These are phyloP conservation scores for Falco berigora DNA, from an alignment of 2,797 vertebrate genomes.

Conservation along the genomic window DNA sequence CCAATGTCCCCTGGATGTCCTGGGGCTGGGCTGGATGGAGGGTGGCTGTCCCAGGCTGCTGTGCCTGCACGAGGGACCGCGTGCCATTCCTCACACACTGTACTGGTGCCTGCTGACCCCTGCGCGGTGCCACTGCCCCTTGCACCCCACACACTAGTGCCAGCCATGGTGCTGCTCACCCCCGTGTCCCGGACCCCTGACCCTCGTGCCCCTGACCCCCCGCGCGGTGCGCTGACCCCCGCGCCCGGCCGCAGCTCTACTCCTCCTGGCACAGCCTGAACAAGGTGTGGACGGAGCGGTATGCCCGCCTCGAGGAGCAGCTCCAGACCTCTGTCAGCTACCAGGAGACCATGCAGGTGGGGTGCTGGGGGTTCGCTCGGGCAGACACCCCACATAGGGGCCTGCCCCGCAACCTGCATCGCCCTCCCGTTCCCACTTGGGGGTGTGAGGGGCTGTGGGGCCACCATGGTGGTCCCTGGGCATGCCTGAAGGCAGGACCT, in stretches of 20 bases:
- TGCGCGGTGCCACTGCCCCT: not conserved
- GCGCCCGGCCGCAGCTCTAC: conserved; percentile 72
- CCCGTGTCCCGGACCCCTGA: not conserved
- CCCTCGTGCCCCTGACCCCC: not conserved
- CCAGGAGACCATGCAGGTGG: conserved; percentile 86
- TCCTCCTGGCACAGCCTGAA: conserved; percentile 81
- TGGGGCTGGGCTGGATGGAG: no score
- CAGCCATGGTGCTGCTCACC: not conserved
- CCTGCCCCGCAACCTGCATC: not conserved
- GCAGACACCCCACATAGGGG: rapidly evolving
- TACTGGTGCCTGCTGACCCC: not conserved
- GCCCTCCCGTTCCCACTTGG: rapidly evolving
- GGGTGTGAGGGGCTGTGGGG: rapidly evolving
- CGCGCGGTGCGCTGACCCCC: not conserved
- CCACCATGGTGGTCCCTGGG: not conserved
- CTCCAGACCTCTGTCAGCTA: conserved; percentile 77
- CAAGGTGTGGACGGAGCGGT: conserved; percentile 80
- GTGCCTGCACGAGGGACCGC: not conserved
- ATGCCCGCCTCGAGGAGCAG: conserved; percentile 80
- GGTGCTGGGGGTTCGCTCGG: rapidly evolving
- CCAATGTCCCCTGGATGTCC: not conserved
- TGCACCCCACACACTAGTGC: no score
- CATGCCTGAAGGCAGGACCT: no score
- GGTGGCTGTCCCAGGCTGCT: not conserved
- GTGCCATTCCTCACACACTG: not conserved